A percentile compares a stretch with the other conserved stretches of the same genome.
Conservation (phyloP, 2,113 vertebrate genomes). For the Lontra canadensis region DNA sequence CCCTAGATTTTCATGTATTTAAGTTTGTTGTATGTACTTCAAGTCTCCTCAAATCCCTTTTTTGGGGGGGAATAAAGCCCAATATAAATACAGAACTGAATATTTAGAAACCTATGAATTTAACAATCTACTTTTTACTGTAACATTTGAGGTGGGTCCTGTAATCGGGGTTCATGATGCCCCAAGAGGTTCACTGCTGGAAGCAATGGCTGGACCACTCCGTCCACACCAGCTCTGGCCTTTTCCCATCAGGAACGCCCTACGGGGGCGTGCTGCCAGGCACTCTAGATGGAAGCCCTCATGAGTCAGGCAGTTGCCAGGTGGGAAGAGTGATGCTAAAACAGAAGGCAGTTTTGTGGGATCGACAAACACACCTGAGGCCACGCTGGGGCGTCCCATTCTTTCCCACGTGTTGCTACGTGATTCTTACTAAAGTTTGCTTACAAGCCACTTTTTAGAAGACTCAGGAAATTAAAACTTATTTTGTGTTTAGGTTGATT, state of each 20-base stretch:
- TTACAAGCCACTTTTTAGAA: constrained; percentile 44
- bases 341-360: constrained; percentile 60
- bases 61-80: background rate
- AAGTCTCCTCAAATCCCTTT: background rate
- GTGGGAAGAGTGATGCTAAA: constrained; percentile 45
- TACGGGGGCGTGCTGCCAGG: background rate
- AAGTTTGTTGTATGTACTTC: background rate
- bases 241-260: background rate
- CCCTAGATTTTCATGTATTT: background rate
- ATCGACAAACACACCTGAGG: constrained; percentile 23
- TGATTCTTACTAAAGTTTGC: constrained; percentile 33
- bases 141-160: background rate
- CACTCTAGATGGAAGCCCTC: background rate
- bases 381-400: background rate
- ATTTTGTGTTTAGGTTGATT: constrained; percentile 47
- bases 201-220: background rate
- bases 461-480: constrained; percentile 42
- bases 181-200: background rate
- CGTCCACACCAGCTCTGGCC: background rate
- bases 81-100: background rate
- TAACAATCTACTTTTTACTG: background rate
- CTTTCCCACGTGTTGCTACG: background rate
- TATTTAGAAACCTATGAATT: background rate
- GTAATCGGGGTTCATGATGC: background rate
- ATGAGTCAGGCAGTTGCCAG: constrained; percentile 43